phyloP scores from a whole-genome alignment of 2,888 invertebrate species.

The Eristalinus aeneus region DNA sequence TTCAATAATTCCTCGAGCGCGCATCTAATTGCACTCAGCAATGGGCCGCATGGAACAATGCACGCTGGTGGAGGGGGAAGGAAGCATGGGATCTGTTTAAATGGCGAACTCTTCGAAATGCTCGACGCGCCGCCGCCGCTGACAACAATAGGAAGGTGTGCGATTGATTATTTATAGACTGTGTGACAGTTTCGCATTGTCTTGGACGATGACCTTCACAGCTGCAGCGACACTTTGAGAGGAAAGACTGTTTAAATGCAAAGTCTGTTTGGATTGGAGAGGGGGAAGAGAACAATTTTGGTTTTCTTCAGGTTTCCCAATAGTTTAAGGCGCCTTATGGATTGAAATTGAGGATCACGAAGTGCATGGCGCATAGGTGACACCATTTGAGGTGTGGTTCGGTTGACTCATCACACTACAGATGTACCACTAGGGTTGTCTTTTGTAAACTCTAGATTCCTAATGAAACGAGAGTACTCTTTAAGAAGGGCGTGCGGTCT shows the following conservation, averaged over 20 bases:
- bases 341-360: too few relatives aligned
- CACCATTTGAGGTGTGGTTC: too few relatives aligned
- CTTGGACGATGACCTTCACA: conserved; percentile 42
- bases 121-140: neutral
- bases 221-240: conserved; percentile 23
- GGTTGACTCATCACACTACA: too few relatives aligned
- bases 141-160: conserved; percentile 63
- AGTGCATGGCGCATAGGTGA: too few relatives aligned
- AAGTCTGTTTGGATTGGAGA: conserved; percentile 1
- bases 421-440: too few relatives aligned
- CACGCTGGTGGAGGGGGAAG: conserved; percentile 8
- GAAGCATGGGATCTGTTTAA: conserved; percentile 55
- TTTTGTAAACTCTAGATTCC: too few relatives aligned
- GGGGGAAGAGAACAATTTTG: neutral
- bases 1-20: conserved; percentile 52
- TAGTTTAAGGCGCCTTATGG: neutral
- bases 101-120: conserved; percentile 56
- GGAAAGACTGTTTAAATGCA: conserved; percentile 39
- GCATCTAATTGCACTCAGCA: conserved; percentile 45
- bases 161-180: conserved; percentile 66
- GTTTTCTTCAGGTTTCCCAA: neutral
- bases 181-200: conserved; percentile 49
- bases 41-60: neutral
- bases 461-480: too few relatives aligned
- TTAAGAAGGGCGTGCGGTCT: too few relatives aligned